Percentiles rank a stretch among this genome's conserved stretches.
Evolutionary conservation across 2,113 vertebrate genomes (phyloP).

Genomic region (Cyprinodon variegatus): DNA sequence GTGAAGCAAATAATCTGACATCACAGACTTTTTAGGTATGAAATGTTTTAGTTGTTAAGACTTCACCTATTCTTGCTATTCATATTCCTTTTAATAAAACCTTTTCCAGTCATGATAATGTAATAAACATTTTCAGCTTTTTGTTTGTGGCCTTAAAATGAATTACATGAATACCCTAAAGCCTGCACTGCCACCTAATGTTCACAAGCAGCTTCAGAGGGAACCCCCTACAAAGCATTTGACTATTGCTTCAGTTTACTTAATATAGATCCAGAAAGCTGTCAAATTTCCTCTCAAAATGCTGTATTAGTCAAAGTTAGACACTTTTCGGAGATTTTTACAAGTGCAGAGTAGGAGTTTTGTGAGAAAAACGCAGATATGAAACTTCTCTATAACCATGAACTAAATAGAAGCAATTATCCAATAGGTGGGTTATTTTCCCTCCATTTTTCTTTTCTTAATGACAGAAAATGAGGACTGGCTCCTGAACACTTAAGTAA

Average conservation of each 20-base stretch:
- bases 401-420: conserved; percentile 52
- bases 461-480: conserved; percentile 44
- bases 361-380: conserved; percentile 34
- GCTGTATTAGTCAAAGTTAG: neutral
- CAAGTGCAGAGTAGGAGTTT: neutral
- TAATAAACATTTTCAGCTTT: neutral
- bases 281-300: neutral
- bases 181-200: conserved; percentile 69
- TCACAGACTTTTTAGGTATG: too few species aligned
- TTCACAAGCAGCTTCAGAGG: conserved; percentile 23
- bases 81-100: neutral
- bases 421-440: conserved; percentile 30
- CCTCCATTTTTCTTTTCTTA: conserved; percentile 42
- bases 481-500: conserved; percentile 44
- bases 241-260: conserved; percentile 10
- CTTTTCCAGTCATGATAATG: neutral
- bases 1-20: neutral
- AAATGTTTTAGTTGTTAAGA: neutral
- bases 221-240: neutral
- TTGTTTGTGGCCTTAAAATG: neutral
- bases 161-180: conserved; percentile 15
- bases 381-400: conserved; percentile 39
- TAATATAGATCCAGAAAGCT: neutral
- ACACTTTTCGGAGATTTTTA: neutral
- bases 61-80: neutral